A percentile compares a stretch with the other conserved stretches of the same genome.
Conservation (phyloP, 2,888 invertebrate species). For the Nebria brevicollis region DNA sequence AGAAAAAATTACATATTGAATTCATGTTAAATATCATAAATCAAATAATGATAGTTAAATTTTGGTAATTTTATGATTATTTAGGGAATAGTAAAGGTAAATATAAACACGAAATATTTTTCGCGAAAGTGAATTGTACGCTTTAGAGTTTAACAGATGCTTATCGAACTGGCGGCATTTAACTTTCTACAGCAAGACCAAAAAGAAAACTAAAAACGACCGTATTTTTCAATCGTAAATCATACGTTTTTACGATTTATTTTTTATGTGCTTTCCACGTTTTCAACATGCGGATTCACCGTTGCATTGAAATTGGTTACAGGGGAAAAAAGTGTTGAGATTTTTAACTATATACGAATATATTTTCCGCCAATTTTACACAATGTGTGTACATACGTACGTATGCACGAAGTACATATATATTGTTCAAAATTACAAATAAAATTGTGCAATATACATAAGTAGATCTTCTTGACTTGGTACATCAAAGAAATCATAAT, state of each 20-base stretch:
- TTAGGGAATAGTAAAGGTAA: constrained; percentile 4
- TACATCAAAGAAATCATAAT: not conserved
- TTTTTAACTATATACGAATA: not conserved
- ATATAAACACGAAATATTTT: not conserved
- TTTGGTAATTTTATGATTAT: constrained; percentile 39
- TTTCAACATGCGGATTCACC: not conserved
- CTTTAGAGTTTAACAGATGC: constrained; percentile 29
- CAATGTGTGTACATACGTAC: no score
- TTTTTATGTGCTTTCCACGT: constrained; percentile 32
- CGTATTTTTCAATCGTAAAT: constrained; percentile 46
- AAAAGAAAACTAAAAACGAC: constrained; percentile 21
- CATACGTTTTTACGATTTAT: constrained; percentile 39
- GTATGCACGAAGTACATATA: no score
- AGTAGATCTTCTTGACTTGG: not conserved
- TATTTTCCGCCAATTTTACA: not conserved
- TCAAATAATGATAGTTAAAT: no score
- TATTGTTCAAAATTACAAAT: no score
- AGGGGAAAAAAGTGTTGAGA: not conserved
- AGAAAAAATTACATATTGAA: no score
- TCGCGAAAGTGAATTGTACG: not conserved
- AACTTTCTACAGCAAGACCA: constrained; percentile 24
- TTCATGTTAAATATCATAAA: no score
- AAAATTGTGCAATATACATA: no score
- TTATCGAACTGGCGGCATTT: constrained; percentile 39
- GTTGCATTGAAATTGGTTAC: not conserved